Percentiles rank a stretch among this genome's conserved stretches.
These are phyloP conservation scores for Junonia oenone DNA, from an alignment of 2,888 invertebrate genomes.

Conservation along the genomic window DNA sequence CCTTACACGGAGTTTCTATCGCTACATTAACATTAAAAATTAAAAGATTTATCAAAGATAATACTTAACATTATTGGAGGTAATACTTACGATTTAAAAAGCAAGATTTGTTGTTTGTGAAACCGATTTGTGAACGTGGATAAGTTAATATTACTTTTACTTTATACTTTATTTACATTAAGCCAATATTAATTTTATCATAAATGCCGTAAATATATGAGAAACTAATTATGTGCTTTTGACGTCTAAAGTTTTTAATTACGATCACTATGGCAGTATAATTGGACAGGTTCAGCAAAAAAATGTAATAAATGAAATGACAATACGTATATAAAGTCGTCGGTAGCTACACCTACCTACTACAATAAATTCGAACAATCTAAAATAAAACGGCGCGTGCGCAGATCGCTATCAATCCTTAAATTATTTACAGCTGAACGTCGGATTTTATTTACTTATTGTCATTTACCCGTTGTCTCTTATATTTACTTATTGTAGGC, in stretches of 20 bases:
- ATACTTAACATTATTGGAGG: conserved; percentile 74
- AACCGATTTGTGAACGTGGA: conserved; percentile 59
- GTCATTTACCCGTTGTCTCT: conserved; percentile 40
- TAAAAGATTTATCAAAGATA: conserved; percentile 66
- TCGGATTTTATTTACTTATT: conserved; percentile 24
- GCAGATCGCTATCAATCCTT: conserved; percentile 1
- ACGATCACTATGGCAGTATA: conserved; percentile 30
- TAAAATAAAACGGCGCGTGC: conserved; percentile 12
- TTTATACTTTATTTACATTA: conserved; percentile 24
- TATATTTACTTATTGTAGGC: conserved; percentile 63
- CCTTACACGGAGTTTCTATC: conserved; percentile 23
- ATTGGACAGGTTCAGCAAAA: conserved; percentile 30
- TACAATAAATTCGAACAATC: conserved; percentile 19
- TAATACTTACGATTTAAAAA: conserved; percentile 70
- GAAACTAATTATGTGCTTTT: neutral
- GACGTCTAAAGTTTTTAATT: conserved; percentile 3
- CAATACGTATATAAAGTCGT: conserved; percentile 25
- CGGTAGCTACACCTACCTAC: conserved; percentile 3
- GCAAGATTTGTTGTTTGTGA: conserved; percentile 55
- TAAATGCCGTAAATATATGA: conserved; percentile 9
- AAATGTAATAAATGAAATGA: conserved; percentile 27
- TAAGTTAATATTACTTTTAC: conserved; percentile 20
- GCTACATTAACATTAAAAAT: conserved; percentile 39
- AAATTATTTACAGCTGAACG: conserved; percentile 4
- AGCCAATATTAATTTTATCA: conserved; percentile 19